Evolutionary conservation across 2,113 vertebrate species (phyloP), one percentile per base, ranked within the genome.

Genomic region (Podocnemis expansa): DNA sequence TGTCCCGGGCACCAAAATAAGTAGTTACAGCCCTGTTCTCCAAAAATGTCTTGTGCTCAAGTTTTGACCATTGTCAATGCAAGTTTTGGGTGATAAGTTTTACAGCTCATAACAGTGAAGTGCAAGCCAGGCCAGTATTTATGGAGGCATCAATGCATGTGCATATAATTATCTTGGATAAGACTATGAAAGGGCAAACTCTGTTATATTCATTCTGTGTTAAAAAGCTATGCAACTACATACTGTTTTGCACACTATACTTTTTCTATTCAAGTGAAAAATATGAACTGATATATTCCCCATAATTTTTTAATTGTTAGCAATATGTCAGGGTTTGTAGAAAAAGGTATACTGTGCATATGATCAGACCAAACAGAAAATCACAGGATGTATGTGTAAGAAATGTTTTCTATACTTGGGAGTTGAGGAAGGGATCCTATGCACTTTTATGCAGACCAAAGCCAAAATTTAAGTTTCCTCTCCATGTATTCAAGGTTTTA

Each of bases 341-440:
- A 54, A 49, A 87, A 84, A 5, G 34, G 2, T 63, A 87, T 31
- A 17, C 1, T 45, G 27, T 85, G 63, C 82, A 55, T 55, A 41
- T 84, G 87, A 17, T 90, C 45, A 92, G 45, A 94, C 1, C 45
- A 92, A 94, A 82, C 1, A 85, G 10, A 29, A 93, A 88, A 80
- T 87, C 49, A 43, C n/a, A 90, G 51, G 45, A 80, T 0, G 1
- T 31, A 3, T 21, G 29, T 1, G 0, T 82, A 75, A 8, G 2
- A 82, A 94, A 58, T 38, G 34, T 7, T 86, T 92, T 85, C 82
- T 84, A 86, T 17, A 67, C 19, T 47, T 80, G 25, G 2, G 17
- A 90, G 11, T 6, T 45, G 29, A 25, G 12, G 27, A 85, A 88
- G 8, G 2, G 92, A 88, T 91, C 0, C 1, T 5, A 75, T 41